Evolutionary conservation across 2,888 invertebrate species (phyloP), one percentile per base, ranked within the genome.

Genomic region (Agelastica alni): DNA sequence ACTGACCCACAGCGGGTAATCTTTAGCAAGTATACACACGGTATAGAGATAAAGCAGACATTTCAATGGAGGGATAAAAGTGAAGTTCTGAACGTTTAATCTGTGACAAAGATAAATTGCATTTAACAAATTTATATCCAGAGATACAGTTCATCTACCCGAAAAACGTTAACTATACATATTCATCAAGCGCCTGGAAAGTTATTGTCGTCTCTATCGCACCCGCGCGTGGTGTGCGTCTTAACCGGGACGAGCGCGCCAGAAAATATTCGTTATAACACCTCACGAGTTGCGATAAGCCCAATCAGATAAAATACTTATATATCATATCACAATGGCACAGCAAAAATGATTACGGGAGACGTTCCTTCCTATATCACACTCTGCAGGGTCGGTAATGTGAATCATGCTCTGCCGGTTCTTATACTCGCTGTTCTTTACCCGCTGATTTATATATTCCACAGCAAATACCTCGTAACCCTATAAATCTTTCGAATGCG

Each of bases 291-390:
- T 66, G 62, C 63, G 69, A 69, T 69, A 69, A 68, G 67, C 61
- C 46, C 58, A 54, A 69, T 69, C 69, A 68, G 69, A 69, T 69
- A 68, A 55, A 55, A 58, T 60, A 65, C 65, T 72, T 75, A 74
- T 75, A 75, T 74, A 75, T 75, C 75, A 75, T 70, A 74, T 72
- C 73, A 75, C 75, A 75, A 75, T 74, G 73, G 73, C 74, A 70
- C 70, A 70, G 72, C 75, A 74, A 75, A 76, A 76, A 75, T 76
- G 76, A 76, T 76, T 76, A 76, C 74, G 72, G 69, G 74, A 71
- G 73, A 74, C 73, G 75, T 75, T 76, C 75, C 75, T 76, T 75
- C 75, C 75, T 74, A 72, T 71, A 73, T 70, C 68, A 68, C 70
- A 68, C 68, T 49, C 66, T 66, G 64, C 70, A 70, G 70, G 67